Conservation (phyloP, 2,888 invertebrate genomes). For the Boloria euphrosyne region DNA sequence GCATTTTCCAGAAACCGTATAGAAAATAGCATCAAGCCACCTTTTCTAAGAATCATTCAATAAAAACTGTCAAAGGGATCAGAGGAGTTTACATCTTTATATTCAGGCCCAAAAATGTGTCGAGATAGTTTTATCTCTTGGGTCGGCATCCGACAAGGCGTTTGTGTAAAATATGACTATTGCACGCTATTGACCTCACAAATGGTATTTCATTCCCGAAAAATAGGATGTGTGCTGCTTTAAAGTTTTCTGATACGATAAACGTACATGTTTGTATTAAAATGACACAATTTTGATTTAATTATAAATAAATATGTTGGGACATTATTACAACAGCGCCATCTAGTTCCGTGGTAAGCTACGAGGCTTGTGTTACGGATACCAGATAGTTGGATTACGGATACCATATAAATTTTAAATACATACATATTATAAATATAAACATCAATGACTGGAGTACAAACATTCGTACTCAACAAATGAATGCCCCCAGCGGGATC, state of each 20-base stretch:
- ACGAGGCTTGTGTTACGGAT: too few species aligned
- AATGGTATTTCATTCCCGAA: conserved; percentile 34
- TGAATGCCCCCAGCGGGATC: too few species aligned
- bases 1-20: too few species aligned
- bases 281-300: too few species aligned
- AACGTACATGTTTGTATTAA: neutral
- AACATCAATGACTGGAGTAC: too few species aligned
- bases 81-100: conserved; percentile 18
- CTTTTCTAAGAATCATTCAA: conserved; percentile 11
- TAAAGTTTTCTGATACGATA: neutral
- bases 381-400: too few species aligned
- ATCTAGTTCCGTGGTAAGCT: too few species aligned
- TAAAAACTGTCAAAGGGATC: conserved; percentile 15
- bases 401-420: too few species aligned
- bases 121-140: conserved; percentile 21
- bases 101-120: conserved; percentile 5
- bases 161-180: conserved; percentile 40
- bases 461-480: too few species aligned
- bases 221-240: neutral
- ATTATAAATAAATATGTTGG: too few species aligned
- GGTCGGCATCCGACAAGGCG: conserved; percentile 36
- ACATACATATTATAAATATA: too few species aligned
- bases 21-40: neutral
- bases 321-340: too few species aligned
- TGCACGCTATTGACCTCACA: conserved; percentile 39